Evolutionary conservation across 2,888 invertebrate species (phyloP), one percentile per base, ranked within the genome.

Genomic region (Falcaria lacertinaria): DNA sequence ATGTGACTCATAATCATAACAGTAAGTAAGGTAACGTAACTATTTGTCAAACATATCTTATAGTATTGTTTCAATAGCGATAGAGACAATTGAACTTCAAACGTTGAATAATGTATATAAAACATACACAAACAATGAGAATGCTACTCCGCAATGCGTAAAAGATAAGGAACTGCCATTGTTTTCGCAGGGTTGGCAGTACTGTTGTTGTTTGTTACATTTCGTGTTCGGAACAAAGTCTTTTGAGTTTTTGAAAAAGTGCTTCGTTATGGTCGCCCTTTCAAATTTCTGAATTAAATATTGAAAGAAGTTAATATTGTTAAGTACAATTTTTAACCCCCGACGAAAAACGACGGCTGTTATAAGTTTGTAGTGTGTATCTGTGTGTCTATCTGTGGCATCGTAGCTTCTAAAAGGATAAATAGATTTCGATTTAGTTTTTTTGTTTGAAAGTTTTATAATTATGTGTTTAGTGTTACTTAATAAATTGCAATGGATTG

Each of bases 131-230:
- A 60, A 62, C 64, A 60, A 65, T 63, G 64, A 52, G 57, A 64
- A 60, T 48, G 44, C 41, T 42, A 41, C 42, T 40, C 36, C 45
- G 50, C 57, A 55, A 55, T 54, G 53, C 54, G 50, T 44, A 16
- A 45, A 64, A 67, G 64, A 69, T 67, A 67, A 57, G 61, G 56
- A 64, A 60, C 53, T 45, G 48, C 40, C 49, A 64, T 69, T 69
- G 64, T 69, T 45, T 35, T 43, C 43, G 15, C 51, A 63, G 59
- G 62, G 61, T 19, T 62, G 62, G 41, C 44, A 22, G 38, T 43
- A 22, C 28, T 28, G 28, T 28, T 28, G 11, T 11, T 28, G 11
- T 28, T 11, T 28, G 11, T 28, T 28, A 11, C 1, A 28, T 11
- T 28, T 28, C 11, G 28, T 11, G 11, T 28, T 28, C 11, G 28